Evolutionary conservation across 2,888 invertebrate genomes (phyloP), one percentile per base, ranked within the genome.

Genomic region (Drosophila peninsularis): DNA sequence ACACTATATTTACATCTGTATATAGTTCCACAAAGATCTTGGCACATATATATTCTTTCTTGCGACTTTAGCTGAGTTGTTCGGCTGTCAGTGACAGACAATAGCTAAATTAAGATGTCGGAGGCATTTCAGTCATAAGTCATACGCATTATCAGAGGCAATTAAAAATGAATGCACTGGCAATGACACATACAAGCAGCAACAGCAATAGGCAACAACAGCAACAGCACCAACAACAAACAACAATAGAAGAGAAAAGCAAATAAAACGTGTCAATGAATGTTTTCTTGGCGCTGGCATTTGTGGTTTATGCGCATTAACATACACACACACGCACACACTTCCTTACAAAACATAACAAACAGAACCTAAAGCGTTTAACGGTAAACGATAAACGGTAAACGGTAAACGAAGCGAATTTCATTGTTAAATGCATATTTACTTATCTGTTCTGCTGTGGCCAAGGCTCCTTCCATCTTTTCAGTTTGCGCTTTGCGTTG

Each of bases 81-180:
- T 27, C n/a, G 17, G 32, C 54, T 54, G 53, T 11, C 47, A 44
- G 30, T 56, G 52, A 53, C 63, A 71, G 62, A 55, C 62, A 67
- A 66, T 71, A 64, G 75, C 68, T 88, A 71, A 88, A 88, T 86
- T 88, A 79, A 80, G 67, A 73, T 88, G 83, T 82, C 84, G 76
- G 75, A 73, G 63, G 70, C 82, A 64, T 64, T 72, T 58, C 69
- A 62, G 66, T 56, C 67, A 88, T 84, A 77, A 84, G 62, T 75
- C 83, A 89, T 61, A 72, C 68, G 76, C 71, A 88, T 88, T 88
- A 80, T 89, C 89, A 83, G 71, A 78, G 69, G 54, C 86, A 88
- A 86, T 86, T 88, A 83, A 90, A 71, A 71, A 50, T 39, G 45
- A 45, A 45, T 78, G 82, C 82, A 82, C 45, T 69, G 61, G 50